Conservation (phyloP, 2,888 invertebrate species). For the Andrena chrysosceles region DNA sequence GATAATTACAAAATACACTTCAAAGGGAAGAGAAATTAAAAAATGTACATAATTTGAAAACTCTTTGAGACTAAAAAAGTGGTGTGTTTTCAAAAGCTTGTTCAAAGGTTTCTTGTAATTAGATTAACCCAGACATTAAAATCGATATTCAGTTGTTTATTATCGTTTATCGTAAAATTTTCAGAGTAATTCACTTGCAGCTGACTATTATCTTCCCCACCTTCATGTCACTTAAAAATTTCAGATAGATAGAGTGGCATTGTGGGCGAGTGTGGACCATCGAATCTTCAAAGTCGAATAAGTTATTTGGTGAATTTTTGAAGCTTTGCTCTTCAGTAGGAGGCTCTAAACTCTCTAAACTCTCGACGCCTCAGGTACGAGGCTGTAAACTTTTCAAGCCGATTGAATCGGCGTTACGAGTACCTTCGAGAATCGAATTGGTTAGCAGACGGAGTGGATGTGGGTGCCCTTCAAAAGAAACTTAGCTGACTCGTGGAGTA, state of each 20-base stretch:
- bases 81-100: neutral
- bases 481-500: neutral
- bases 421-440: constrained; percentile 5
- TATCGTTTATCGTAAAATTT: no score
- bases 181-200: neutral
- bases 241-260: neutral
- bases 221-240: neutral
- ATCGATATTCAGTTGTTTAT: neutral
- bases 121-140: neutral
- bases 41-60: neutral
- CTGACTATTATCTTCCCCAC: neutral
- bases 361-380: neutral
- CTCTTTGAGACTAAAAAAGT: neutral
- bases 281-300: neutral
- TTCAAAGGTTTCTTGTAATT: neutral
- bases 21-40: neutral
- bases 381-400: neutral
- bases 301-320: neutral
- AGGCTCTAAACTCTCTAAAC: neutral
- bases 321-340: neutral
- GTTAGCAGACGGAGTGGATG: neutral
- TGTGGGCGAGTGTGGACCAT: neutral
- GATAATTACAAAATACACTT: neutral
- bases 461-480: neutral
- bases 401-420: neutral